A percentile compares a stretch with the other conserved stretches of the same genome.
These are phyloP conservation scores for Phalacrocorax pelagicus DNA, from an alignment of 2,113 vertebrate species.

Conservation along the genomic window DNA sequence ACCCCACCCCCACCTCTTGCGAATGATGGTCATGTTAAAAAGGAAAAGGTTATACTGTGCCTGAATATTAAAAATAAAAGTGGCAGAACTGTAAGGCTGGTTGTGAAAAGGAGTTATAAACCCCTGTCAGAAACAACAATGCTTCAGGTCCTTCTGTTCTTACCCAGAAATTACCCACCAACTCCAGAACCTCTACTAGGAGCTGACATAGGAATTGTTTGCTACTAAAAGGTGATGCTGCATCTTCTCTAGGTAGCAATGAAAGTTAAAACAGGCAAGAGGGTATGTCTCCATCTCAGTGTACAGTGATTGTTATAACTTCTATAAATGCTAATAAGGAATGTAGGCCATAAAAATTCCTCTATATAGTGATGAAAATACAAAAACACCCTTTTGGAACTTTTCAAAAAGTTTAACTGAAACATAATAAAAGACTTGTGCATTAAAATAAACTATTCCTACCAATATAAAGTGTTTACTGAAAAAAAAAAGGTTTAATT, in stretches of 20 bases:
- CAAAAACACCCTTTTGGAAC: neutral
- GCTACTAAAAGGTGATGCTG: neutral
- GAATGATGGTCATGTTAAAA: neutral
- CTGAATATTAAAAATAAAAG: neutral
- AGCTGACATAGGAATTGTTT: neutral
- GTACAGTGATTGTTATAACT: neutral
- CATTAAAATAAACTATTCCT: constrained; percentile 18
- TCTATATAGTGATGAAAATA: neutral
- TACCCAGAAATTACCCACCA: neutral
- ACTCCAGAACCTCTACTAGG: neutral
- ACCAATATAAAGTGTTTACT: constrained; percentile 21
- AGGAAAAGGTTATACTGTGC: neutral
- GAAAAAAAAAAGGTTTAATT: constrained; percentile 41
- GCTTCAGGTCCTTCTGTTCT: neutral
- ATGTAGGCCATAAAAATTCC: neutral
- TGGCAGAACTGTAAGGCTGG: neutral
- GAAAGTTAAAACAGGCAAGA: neutral
- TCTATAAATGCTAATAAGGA: neutral
- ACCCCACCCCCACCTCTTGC: neutral
- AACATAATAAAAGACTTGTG: neutral
- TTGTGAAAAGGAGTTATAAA: neutral
- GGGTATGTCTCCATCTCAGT: neutral
- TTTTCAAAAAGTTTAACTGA: constrained; percentile 15
- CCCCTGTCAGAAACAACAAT: neutral
- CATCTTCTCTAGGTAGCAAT: neutral